A percentile compares a stretch with the other conserved stretches of the same genome.
These are phyloP conservation scores for Perdita meconis DNA, from an alignment of 2,888 invertebrate genomes.

Conservation along the genomic window DNA sequence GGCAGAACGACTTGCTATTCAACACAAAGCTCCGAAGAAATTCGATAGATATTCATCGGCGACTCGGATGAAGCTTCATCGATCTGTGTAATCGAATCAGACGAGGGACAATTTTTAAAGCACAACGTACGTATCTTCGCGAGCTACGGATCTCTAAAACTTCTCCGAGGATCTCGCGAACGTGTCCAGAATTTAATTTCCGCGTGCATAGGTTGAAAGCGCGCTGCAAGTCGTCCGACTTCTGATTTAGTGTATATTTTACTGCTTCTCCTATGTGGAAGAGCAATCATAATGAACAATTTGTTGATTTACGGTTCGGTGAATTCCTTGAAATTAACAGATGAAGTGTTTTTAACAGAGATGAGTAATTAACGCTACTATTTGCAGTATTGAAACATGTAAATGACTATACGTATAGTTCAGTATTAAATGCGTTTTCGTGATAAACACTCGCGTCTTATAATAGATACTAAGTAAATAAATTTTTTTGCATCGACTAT, in stretches of 20 bases:
- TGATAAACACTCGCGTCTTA: no score
- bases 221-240: neutral
- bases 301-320: neutral
- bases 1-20: slow-evolving; percentile 12
- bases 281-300: neutral
- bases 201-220: neutral
- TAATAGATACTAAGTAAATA: no score
- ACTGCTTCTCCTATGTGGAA: neutral
- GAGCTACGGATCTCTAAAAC: neutral
- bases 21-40: slow-evolving; percentile 25
- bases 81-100: slow-evolving; percentile 27
- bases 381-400: no score
- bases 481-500: no score
- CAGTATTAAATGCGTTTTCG: no score
- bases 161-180: neutral
- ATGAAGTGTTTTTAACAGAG: neutral
- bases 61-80: slow-evolving; percentile 25
- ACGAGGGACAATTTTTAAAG: slow-evolving; percentile 23
- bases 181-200: neutral
- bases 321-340: neutral
- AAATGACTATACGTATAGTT: no score
- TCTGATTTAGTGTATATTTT: neutral
- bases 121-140: neutral
- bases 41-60: slow-evolving; percentile 22
- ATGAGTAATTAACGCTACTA: no score